Conservation (phyloP, 2,888 invertebrate genomes). For the Chrysomela aeneicollis region DNA sequence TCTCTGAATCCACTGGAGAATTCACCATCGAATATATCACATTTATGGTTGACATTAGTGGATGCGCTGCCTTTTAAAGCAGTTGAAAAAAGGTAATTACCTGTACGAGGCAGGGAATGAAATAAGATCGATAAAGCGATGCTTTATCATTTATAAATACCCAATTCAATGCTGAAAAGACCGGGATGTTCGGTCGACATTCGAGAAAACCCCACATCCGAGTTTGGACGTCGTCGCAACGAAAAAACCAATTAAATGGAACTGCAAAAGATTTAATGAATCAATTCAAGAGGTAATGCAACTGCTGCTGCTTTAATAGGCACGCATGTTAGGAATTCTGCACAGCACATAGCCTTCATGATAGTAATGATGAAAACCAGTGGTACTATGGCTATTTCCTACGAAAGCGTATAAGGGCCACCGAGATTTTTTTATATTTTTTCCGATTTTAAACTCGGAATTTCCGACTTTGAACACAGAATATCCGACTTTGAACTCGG, state of each 20-base stretch:
- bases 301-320: slow-evolving; percentile 26
- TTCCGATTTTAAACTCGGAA: no score
- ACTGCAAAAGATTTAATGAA: slow-evolving; percentile 32
- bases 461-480: no score
- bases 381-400: no score
- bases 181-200: background rate
- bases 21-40: slow-evolving; percentile 2
- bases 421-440: no score
- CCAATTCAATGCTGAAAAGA: slow-evolving; percentile 13
- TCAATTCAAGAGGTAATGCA: slow-evolving; percentile 27
- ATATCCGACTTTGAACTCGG: no score
- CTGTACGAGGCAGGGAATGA: slow-evolving; percentile 3
- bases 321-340: background rate
- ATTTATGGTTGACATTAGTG: background rate
- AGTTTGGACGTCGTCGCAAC: slow-evolving; percentile 10
- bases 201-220: slow-evolving; percentile 11
- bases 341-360: no score
- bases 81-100: background rate
- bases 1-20: background rate
- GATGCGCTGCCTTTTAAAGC: background rate
- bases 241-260: slow-evolving; percentile 30
- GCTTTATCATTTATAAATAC: slow-evolving; percentile 20
- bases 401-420: no score
- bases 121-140: slow-evolving; percentile 5
- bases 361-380: no score